Evolutionary conservation across 2,888 invertebrate genomes (phyloP).

Genomic region (Capitulum mitella): DNA sequence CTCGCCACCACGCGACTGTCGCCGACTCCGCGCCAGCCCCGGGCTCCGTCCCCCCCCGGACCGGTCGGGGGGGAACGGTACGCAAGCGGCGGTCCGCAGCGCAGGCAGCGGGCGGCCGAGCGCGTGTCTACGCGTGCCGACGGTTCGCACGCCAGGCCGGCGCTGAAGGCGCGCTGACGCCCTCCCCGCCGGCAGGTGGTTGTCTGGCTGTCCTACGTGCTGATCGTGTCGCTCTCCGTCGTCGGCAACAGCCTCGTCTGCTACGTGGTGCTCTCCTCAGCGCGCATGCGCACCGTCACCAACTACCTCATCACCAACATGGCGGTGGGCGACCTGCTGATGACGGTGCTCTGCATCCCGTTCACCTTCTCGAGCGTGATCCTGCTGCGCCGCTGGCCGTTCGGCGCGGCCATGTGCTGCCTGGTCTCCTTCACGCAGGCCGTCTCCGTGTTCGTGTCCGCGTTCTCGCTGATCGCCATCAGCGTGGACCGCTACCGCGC

Average conservation of each 20-base stretch:
- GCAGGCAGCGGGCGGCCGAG: no score
- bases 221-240: constrained; percentile 45
- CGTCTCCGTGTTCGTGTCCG: constrained; percentile 55
- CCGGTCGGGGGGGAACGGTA: no score
- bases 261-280: constrained; percentile 73
- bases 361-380: constrained; percentile 76
- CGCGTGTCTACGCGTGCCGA: no score
- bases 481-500: constrained; percentile 84
- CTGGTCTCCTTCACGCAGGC: constrained; percentile 32
- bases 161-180: no score
- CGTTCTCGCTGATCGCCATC: constrained; percentile 83
- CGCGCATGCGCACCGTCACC: constrained; percentile 83
- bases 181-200: constrained; percentile 32
- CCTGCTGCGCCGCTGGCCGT: constrained; percentile 77
- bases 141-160: no score
- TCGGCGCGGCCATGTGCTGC: constrained; percentile 67
- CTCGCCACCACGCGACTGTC: no score
- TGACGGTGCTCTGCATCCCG: constrained; percentile 84
- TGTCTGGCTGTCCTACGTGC: constrained; percentile 45
- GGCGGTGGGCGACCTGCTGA: constrained; percentile 80
- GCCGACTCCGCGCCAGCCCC: no score
- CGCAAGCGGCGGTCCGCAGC: no score
- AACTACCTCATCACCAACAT: constrained; percentile 78
- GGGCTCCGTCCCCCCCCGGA: no score
- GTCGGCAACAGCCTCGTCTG: constrained; percentile 58